Evolutionary conservation across 92 coral and sea anemone genomes (phyloP).

Genomic region (Desmophyllum pertusum): DNA sequence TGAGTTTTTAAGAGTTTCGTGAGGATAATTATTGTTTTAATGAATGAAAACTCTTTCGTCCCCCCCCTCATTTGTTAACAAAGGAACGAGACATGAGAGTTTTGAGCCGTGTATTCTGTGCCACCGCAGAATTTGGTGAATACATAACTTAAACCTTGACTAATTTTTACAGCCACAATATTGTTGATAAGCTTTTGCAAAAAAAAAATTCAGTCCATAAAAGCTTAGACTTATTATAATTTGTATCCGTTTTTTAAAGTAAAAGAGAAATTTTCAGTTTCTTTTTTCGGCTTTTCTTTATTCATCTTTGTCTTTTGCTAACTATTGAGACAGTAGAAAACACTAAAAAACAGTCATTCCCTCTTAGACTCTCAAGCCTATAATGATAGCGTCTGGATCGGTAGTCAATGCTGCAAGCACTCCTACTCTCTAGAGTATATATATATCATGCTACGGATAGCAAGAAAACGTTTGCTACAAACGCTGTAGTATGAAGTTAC

Average conservation of each 20-base stretch:
- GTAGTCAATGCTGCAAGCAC: neutral
- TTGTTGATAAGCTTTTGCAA: too few species aligned
- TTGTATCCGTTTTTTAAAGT: neutral
- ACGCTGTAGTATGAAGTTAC: neutral
- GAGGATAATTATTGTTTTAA: neutral
- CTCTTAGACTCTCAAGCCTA: neutral
- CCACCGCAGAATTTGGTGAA: neutral
- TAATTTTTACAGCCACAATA: neutral
- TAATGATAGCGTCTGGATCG: neutral
- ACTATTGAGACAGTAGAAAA: neutral
- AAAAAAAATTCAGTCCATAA: neutral
- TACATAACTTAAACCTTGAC: neutral
- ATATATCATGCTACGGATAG: too few species aligned
- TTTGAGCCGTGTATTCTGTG: neutral
- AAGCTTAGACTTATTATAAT: neutral
- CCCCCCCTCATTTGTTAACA: conserved; percentile 7
- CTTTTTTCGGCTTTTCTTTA: neutral
- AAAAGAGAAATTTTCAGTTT: neutral
- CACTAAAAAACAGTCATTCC: neutral
- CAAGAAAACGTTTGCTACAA: too few species aligned
- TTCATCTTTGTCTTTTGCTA: neutral
- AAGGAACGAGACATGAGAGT: neutral
- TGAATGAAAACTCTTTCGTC: conserved; percentile 4
- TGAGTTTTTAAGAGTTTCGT: conserved; percentile 1
- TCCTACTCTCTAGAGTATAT: neutral